Evolutionary conservation across 2,888 invertebrate genomes (phyloP), one percentile per base, ranked within the genome.

Genomic region (Clistopyga incitator): DNA sequence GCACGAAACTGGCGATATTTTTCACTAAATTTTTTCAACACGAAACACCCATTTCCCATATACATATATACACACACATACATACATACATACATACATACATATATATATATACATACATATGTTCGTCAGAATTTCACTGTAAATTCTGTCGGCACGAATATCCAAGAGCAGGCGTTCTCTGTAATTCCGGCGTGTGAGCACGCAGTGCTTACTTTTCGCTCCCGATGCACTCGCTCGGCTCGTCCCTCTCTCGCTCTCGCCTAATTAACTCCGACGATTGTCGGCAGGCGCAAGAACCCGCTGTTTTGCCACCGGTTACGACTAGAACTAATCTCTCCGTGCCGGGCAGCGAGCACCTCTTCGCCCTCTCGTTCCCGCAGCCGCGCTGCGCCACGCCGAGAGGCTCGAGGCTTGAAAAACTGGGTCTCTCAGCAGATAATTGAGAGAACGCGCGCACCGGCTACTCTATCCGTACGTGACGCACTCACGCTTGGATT

Each of bases 261-360:
- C 81, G 85, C 78, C 86, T 88, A 89, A 89, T 89, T 89, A 89
- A 89, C 88, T 89, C 82, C 52, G 82, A 80, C 87, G 87, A 88
- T 88, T 88, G 88, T 88, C 89, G 87, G 88, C 85, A 70, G 71
- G 59, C 47, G 75, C 78, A 78, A 82, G 82, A 82, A 82, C 70
- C 74, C 68, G 78, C 74, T 75, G 82, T 82, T 82, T 82, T 82
- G 82, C 82, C 78, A 82, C 74, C 76, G 76, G 84, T 88, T 87
- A 87, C 82, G 86, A 86, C 88, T 89, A 88, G 88, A 89, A 89
- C 88, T 88, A 89, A 89, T 88, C 87, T 84, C 76, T 45, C 20
- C 70, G 29, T 50, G 64, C 67, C 68, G 67, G 47, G 68, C 50
- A 54, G 61, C 78, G 67, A 70, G 59, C 34, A 72, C 56, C 76